phyloP scores from a whole-genome alignment of 2,888 invertebrate genomes.

The Scaptomyza caliginosa region DNA sequence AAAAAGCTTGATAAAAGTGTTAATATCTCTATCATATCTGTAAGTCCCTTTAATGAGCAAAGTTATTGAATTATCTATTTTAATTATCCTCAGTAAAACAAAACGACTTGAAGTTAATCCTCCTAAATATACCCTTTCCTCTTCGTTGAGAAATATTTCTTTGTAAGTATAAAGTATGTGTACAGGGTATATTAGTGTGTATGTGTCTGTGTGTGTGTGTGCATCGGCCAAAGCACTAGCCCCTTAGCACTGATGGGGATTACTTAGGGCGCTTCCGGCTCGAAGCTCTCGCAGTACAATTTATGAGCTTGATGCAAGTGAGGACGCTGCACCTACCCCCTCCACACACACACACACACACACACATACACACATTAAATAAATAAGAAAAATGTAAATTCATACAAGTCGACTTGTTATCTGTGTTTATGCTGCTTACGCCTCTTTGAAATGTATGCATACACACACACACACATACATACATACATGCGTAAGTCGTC shows the following conservation, averaged over 20 bases:
- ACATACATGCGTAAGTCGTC: neutral
- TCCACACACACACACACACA: neutral
- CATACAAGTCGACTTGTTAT: conserved; percentile 4
- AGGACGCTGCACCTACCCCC: conserved; percentile 4
- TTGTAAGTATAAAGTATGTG: too few species aligned
- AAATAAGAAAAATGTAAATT: neutral
- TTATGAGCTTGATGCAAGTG: conserved; percentile 1
- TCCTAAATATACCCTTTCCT: too few species aligned
- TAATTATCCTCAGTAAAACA: too few species aligned
- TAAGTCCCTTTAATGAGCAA: too few species aligned
- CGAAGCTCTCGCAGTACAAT: neutral
- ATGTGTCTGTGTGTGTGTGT: too few species aligned
- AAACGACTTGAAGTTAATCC: too few species aligned
- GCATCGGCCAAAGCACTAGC: neutral
- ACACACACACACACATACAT: neutral
- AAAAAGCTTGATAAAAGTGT: neutral
- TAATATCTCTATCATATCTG: conserved; percentile 2
- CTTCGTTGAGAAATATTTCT: too few species aligned
- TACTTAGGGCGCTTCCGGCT: neutral
- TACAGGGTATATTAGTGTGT: conserved; percentile 8
- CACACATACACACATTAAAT: neutral
- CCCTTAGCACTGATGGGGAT: neutral
- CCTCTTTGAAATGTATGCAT: neutral
- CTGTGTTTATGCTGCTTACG: conserved; percentile 30
- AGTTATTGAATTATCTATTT: too few species aligned